Conservation (phyloP, 2,888 invertebrate species). For the Xanthia icteritia region DNA sequence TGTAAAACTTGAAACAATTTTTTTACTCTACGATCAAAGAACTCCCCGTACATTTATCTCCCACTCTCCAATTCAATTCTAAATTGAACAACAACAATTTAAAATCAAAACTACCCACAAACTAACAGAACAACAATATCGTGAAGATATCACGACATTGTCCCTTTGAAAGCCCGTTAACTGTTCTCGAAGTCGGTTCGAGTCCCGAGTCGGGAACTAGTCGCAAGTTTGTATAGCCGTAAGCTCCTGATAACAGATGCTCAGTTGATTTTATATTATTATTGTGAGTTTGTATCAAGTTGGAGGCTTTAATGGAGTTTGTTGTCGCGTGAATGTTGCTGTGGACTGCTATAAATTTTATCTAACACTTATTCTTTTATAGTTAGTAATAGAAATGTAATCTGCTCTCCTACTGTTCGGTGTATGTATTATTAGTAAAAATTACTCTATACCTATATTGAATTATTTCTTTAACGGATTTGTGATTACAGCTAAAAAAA, state of each 20-base stretch:
- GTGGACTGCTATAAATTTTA: slow-evolving; percentile 10
- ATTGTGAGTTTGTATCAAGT: slow-evolving; percentile 46
- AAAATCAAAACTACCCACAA: slow-evolving; percentile 31
- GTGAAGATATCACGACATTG: slow-evolving; percentile 45
- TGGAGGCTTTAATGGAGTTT: slow-evolving; percentile 40
- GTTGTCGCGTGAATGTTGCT: slow-evolving; percentile 21
- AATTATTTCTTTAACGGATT: not conserved
- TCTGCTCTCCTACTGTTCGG: not conserved
- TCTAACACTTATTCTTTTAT: not conserved
- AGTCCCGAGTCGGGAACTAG: slow-evolving; percentile 53
- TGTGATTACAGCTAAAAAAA: not conserved
- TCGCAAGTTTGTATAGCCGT: slow-evolving; percentile 41
- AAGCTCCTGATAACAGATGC: slow-evolving; percentile 47
- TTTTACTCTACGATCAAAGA: not conserved
- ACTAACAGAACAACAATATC: slow-evolving; percentile 38
- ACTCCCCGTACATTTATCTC: not conserved
- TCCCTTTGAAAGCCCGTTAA: slow-evolving; percentile 57
- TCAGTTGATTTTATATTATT: slow-evolving; percentile 55
- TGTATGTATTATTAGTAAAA: not conserved
- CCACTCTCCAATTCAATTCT: not conserved
- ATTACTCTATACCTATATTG: too few species aligned
- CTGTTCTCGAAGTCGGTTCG: slow-evolving; percentile 47
- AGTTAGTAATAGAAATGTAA: not conserved
- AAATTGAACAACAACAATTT: not conserved
- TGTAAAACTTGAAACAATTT: too few species aligned